Evolutionary conservation across 2,797 vertebrate species (phyloP), one percentile per base, ranked within the genome.

Genomic region (Cossypha niveicapilla): DNA sequence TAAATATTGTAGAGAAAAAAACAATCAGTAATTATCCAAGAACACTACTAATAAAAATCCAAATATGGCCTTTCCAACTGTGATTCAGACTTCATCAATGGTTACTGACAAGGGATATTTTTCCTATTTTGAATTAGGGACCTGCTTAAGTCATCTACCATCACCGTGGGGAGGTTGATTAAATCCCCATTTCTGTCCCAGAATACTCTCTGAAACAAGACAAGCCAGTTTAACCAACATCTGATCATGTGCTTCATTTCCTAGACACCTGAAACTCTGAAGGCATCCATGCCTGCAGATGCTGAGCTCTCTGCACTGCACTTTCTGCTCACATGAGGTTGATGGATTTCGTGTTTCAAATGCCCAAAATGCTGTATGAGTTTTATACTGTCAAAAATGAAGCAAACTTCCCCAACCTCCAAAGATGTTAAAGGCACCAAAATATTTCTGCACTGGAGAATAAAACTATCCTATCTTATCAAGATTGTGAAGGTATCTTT

Each of bases 261-360:
- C 70, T 56, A 56, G 35, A 62, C 37, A 85, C 48, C 22, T 67
- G 56, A 84, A 84, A 85, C 67, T 60, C 58, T 35, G 61, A 58
- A 73, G 35, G 16, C 21, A 45, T 3, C 4, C 28, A 34, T 2
- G 5, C 21, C 57, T 85, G 84, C 44, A 95, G 56, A 41, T 45
- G 22, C 19, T 48, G 25, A 53, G 24, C 8, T 25, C 32, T 53
- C 57, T 37, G 19, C 5, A 1, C 1, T 60, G 18, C 11, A 21
- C 14, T 80, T 30, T 34, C 37, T 44, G 14, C 28, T 51, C 67
- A 66, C 7, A 5, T 42, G 22, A 70, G 68, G 32, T 6, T 23
- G 35, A 78, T 16, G 22, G 28, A 78, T 84, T 81, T 80, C 41
- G 18, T 66, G 24, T 67, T 76, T 87, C 54, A 71, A 85, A 61